These are phyloP conservation scores for Xenotilapia leptura DNA, from an alignment of 2,113 vertebrate genomes.

Conservation along the genomic window DNA sequence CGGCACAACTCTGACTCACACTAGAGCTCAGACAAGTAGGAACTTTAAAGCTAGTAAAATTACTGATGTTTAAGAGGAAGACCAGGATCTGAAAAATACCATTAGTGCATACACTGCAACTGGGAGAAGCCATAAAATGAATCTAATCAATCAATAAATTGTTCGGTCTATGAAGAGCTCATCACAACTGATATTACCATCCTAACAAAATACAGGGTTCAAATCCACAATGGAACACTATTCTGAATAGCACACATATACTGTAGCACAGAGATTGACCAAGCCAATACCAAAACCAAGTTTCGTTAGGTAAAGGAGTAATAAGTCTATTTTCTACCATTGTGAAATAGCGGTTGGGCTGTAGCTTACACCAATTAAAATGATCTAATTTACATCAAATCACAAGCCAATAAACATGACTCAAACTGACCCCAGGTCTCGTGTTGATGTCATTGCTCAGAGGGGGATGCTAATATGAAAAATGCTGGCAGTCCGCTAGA, in stretches of 20 bases:
- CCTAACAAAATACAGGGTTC: not conserved
- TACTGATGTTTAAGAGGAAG: not conserved
- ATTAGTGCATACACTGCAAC: not conserved
- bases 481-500: not conserved
- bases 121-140: not conserved
- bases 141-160: not conserved
- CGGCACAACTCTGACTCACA: not conserved
- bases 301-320: not conserved
- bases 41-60: not conserved
- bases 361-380: not conserved
- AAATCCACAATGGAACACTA: not conserved
- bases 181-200: not conserved
- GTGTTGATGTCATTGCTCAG: constrained; percentile 46
- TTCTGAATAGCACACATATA: not conserved
- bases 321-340: not conserved
- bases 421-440: constrained; percentile 10
- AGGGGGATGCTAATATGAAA: constrained; percentile 29
- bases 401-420: constrained; percentile 25
- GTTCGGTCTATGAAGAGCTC: not conserved
- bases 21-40: not conserved
- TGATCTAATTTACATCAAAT: not conserved
- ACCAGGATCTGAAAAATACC: not conserved
- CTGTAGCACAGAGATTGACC: not conserved
- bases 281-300: not conserved
- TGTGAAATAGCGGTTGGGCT: not conserved